phyloP scores from a whole-genome alignment of 2,888 invertebrate species.

The Coleophora deauratella region DNA sequence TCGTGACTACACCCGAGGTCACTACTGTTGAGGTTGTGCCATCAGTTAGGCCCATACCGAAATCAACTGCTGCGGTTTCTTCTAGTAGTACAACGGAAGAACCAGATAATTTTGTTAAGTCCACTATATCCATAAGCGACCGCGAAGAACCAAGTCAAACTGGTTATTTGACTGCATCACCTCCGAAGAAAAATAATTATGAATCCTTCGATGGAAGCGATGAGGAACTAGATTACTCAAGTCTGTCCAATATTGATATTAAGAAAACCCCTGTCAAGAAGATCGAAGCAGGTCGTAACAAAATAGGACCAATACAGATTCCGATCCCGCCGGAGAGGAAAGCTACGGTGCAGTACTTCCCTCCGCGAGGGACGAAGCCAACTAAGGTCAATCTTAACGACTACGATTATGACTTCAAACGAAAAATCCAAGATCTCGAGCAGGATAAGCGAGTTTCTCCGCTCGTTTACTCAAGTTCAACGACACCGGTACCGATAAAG shows the following conservation, averaged over 20 bases:
- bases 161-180: conserved; percentile 22
- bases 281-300: conserved; percentile 12
- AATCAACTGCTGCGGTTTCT: no score
- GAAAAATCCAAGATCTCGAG: conserved; percentile 27
- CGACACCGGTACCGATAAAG: no score
- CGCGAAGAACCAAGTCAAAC: neutral
- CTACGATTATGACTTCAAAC: conserved; percentile 34
- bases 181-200: conserved; percentile 37
- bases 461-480: no score
- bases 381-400: conserved; percentile 25
- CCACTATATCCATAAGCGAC: no score
- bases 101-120: no score
- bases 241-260: conserved; percentile 47
- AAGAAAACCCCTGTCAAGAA: conserved; percentile 35
- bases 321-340: conserved; percentile 34
- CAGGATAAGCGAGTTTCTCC: no score
- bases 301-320: conserved; percentile 13
- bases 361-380: conserved; percentile 37
- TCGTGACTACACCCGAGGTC: no score
- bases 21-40: no score
- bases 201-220: conserved; percentile 27
- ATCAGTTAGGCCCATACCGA: no score
- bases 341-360: conserved; percentile 58
- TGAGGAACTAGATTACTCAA: conserved; percentile 47
- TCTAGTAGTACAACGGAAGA: no score